These are phyloP conservation scores for Sitophilus oryzae DNA, from an alignment of 1,140 invertebrate genomes.

Conservation along the genomic window DNA sequence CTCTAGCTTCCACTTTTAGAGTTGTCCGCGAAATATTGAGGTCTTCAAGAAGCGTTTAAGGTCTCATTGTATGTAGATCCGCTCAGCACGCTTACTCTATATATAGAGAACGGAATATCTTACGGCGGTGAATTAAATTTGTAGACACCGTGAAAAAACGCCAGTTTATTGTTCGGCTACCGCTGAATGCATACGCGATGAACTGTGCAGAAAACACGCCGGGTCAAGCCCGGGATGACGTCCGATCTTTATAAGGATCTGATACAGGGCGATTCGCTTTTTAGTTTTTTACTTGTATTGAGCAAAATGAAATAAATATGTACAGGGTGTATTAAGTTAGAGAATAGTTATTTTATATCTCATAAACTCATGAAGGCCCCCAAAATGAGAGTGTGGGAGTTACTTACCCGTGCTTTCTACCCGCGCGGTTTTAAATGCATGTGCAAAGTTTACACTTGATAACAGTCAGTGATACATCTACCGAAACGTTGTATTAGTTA, in stretches of 20 bases:
- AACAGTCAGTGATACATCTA: no score
- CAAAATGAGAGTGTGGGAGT: no score
- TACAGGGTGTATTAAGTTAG: no score
- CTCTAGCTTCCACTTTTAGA: background rate
- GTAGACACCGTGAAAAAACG: background rate
- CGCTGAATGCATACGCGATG: background rate
- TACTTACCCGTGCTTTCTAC: no score
- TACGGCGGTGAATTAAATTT: slow-evolving; percentile 12
- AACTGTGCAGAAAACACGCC: background rate
- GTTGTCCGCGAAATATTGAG: background rate
- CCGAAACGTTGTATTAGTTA: no score
- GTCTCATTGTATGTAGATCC: slow-evolving; percentile 24
- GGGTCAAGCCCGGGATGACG: background rate
- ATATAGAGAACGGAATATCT: slow-evolving; percentile 24
- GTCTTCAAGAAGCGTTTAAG: background rate
- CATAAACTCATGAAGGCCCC: no score
- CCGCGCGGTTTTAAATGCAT: no score
- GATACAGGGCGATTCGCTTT: no score
- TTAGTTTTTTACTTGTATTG: no score
- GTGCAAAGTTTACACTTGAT: no score
- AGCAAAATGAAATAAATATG: no score
- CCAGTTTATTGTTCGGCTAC: background rate
- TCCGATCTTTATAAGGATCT: background rate
- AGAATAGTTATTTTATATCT: no score
- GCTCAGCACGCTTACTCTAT: slow-evolving; percentile 22